phyloP scores from a whole-genome alignment of 2,797 vertebrate species.

The Coranthus polyacanthus region DNA sequence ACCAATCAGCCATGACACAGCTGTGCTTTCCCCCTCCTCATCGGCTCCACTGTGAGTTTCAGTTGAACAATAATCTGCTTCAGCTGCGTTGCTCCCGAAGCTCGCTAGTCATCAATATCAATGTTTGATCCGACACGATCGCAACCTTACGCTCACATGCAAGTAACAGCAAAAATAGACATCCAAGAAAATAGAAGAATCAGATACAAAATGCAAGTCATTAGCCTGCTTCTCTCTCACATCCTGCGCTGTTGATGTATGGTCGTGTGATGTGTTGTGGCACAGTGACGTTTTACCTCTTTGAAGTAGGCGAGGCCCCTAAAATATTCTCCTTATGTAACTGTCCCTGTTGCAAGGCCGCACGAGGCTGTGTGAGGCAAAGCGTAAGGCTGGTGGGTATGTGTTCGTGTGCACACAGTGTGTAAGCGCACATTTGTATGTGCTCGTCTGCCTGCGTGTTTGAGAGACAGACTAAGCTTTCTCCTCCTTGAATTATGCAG shows the following conservation, averaged over 20 bases:
- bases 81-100: slow-evolving; percentile 34
- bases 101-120: slow-evolving; percentile 68
- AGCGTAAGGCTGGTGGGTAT: slow-evolving; percentile 58
- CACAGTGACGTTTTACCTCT: slow-evolving; percentile 72
- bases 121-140: slow-evolving; percentile 28
- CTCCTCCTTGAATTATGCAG: slow-evolving; percentile 76
- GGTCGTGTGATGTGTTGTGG: slow-evolving; percentile 62
- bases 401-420: slow-evolving; percentile 28
- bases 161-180: slow-evolving; percentile 27
- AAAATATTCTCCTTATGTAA: slow-evolving; percentile 86
- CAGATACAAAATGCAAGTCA: slow-evolving; percentile 37
- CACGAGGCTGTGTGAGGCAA: slow-evolving; percentile 62
- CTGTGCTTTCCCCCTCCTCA: slow-evolving; percentile 63
- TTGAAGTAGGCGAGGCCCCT: slow-evolving; percentile 76
- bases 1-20: slow-evolving; percentile 69
- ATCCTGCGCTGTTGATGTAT: slow-evolving; percentile 44
- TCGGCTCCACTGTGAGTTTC: slow-evolving; percentile 66
- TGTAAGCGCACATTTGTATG: slow-evolving; percentile 44
- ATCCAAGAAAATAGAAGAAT: slow-evolving; percentile 32
- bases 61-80: slow-evolving; percentile 67
- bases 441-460: slow-evolving; percentile 36
- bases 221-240: slow-evolving; percentile 36
- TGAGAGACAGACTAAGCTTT: slow-evolving; percentile 44
- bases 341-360: slow-evolving; percentile 74
- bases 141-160: slow-evolving; percentile 16